A percentile compares a stretch with the other conserved stretches of the same genome.
phyloP scores from a whole-genome alignment of 2,888 invertebrate species.

The Campoletis raptor region DNA sequence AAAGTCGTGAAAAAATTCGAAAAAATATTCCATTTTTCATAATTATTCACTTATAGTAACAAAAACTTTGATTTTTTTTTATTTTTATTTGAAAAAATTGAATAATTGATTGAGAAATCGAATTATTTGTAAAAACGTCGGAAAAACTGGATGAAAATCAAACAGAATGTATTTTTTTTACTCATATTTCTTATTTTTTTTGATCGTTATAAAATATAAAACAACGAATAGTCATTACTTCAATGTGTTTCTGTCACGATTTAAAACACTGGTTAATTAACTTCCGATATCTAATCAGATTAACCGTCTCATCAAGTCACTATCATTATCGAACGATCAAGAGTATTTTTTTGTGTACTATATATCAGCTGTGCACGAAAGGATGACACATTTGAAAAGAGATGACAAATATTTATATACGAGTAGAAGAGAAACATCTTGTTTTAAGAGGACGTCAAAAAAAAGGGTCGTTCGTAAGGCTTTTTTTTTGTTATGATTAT shows the following conservation, averaged over 20 bases:
- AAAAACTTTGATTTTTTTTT: too few species aligned
- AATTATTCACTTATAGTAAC: too few species aligned
- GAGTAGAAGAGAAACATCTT: background rate
- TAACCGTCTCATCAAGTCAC: slow-evolving; percentile 45
- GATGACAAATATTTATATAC: slow-evolving; percentile 62
- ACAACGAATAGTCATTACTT: background rate
- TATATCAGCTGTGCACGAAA: background rate
- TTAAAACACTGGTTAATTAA: background rate
- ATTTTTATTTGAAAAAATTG: too few species aligned
- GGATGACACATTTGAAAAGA: slow-evolving; percentile 7
- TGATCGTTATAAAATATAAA: too few species aligned
- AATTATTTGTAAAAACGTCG: too few species aligned
- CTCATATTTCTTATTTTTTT: too few species aligned
- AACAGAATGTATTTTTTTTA: too few species aligned
- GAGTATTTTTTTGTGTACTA: background rate
- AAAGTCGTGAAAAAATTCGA: too few species aligned
- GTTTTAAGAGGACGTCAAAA: slow-evolving; percentile 27
- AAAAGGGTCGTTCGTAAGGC: slow-evolving; percentile 26
- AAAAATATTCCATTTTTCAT: too few species aligned
- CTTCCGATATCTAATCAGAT: slow-evolving; percentile 2
- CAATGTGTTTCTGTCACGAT: background rate
- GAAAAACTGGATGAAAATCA: too few species aligned
- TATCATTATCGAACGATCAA: slow-evolving; percentile 56
- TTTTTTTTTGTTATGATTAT: slow-evolving; percentile 26
- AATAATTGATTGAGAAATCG: too few species aligned